phyloP scores from a whole-genome alignment of 2,888 invertebrate genomes.

The Noctua janthina region DNA sequence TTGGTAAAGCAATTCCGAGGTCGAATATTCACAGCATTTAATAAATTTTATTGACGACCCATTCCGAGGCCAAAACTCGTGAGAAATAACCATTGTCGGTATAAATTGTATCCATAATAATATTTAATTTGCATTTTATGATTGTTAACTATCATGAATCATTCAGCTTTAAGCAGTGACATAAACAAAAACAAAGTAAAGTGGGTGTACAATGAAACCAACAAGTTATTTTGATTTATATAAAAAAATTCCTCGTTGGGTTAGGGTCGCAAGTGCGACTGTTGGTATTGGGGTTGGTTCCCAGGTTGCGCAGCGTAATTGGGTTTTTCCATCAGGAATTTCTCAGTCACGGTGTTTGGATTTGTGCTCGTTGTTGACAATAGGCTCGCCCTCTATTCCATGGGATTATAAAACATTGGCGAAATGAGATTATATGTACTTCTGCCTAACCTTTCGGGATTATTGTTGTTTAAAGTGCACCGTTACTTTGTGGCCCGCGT shows the following conservation, averaged over 20 bases:
- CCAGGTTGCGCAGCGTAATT: neutral
- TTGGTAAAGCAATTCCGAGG: neutral
- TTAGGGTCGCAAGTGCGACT: neutral
- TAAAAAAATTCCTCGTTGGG: neutral
- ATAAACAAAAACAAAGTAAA: constrained; percentile 57
- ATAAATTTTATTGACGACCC: constrained; percentile 56
- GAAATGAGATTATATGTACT: neutral
- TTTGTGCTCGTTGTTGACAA: neutral
- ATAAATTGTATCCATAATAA: constrained; percentile 67
- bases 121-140: constrained; percentile 65
- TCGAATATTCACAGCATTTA: constrained; percentile 29
- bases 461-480: neutral
- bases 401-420: neutral
- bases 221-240: neutral
- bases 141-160: constrained; percentile 65
- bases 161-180: constrained; percentile 48
- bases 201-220: neutral
- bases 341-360: neutral
- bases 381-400: neutral
- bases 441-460: neutral
- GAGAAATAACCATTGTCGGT: constrained; percentile 70
- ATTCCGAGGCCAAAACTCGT: constrained; percentile 67
- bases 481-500: neutral
- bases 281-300: neutral
- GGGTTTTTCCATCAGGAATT: neutral